Base-by-base conservation (phyloP, 1,140 invertebrate species). In the Bombus balteatus region DNA sequence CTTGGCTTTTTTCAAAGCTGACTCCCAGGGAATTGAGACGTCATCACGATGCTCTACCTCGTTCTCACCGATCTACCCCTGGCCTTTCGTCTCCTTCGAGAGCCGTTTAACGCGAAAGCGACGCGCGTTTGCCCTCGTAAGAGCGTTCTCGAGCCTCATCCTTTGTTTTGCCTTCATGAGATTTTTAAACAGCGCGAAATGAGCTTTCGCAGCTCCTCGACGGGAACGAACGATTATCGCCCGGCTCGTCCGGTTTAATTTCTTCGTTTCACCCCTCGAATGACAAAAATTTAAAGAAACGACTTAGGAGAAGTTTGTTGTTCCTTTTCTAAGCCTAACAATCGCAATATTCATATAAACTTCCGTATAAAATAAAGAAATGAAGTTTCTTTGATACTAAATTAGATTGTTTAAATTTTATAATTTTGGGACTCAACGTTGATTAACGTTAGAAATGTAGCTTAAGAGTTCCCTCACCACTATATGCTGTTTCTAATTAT, bases 111-210 rank as follows among this genome's bases (percentile, higher is more conserved):
- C 88, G 91, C 88, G 89, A 83, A 91, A 93, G 87, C 87, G 87
- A 91, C 91, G 87, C 85, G 79, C 84, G 83, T 86, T 89, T 77
- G 82, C 83, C 88, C 82, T 87, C 77, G 74, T 70, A 66, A 84
- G 75, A 76, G 86, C 76, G 65, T 70, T 85, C 71, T 87, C 85
- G 73, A 85, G 88, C 85, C 87, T 90, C 84, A 78, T 92, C 90
- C 91, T 94, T 94, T 94, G 94, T 94, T 94, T 93, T 92, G 91
- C 86, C 92, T 94, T 93, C 92, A 94, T 93, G 92, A 94, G 93
- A 92, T 94, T 94, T 94, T 94, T 94, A 94, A 94, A 91, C 91
- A 92, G 89, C 89, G 79, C 91, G 89, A 91, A 93, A 94, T 94
- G 91, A 94, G 91, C 86, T 93, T 77, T 93, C 87, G 79, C 71